Conservation (phyloP, 1,140 invertebrate genomes). For the Panonychus citri region DNA sequence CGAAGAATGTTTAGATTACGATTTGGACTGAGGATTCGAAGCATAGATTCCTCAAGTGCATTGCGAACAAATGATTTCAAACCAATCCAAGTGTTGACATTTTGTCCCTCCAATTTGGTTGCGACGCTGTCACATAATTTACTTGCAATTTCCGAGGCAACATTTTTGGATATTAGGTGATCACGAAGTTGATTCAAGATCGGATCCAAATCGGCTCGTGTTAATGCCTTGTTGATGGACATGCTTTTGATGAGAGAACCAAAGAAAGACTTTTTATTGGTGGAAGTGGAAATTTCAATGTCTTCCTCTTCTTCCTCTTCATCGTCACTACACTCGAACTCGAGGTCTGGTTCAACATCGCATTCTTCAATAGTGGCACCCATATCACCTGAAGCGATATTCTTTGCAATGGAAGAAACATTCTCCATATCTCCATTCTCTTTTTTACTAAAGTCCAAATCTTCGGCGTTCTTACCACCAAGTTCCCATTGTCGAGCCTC, state of each 20-base stretch:
- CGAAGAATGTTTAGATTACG: slow-evolving; percentile 85
- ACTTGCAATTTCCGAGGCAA: slow-evolving; percentile 77
- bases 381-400: slow-evolving; percentile 2
- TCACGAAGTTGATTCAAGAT: slow-evolving; percentile 84
- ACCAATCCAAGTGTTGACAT: slow-evolving; percentile 18
- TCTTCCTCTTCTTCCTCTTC: slow-evolving; percentile 21
- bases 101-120: slow-evolving; percentile 57
- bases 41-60: slow-evolving; percentile 23
- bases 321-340: slow-evolving; percentile 15
- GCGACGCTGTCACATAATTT: slow-evolving; percentile 89
- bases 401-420: slow-evolving; percentile 4
- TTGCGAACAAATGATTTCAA: slow-evolving; percentile 16
- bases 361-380: slow-evolving; percentile 3
- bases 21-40: slow-evolving; percentile 67
- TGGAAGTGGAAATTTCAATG: neutral
- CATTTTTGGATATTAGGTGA: slow-evolving; percentile 90
- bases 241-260: slow-evolving; percentile 7
- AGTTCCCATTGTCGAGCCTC: slow-evolving; percentile 71
- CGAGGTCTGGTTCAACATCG: slow-evolving; percentile 20
- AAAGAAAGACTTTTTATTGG: slow-evolving; percentile 7
- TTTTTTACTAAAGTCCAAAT: slow-evolving; percentile 59
- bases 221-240: slow-evolving; percentile 24
- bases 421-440: neutral
- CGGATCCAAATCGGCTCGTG: slow-evolving; percentile 41
- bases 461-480: slow-evolving; percentile 53